Conservation (phyloP, 2,888 invertebrate genomes). For the Calameuta filiformis region DNA sequence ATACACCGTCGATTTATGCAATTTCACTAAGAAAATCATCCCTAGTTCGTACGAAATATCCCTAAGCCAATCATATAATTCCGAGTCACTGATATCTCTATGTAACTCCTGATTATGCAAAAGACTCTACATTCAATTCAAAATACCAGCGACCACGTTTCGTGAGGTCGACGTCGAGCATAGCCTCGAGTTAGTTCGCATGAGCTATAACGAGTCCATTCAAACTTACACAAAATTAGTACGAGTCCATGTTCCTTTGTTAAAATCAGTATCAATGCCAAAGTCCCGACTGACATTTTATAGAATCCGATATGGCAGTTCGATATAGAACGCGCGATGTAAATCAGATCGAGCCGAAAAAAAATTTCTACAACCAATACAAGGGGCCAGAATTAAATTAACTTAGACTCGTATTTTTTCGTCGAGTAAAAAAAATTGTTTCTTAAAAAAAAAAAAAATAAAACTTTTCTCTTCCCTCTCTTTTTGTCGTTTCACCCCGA, state of each 20-base stretch:
- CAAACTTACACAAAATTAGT: not conserved
- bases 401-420: no score
- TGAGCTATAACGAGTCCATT: not conserved
- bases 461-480: not conserved
- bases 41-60: not conserved
- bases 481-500: not conserved
- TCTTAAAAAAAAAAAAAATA: not conserved
- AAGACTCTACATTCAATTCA: not conserved
- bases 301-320: not conserved
- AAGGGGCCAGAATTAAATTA: not conserved
- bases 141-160: not conserved
- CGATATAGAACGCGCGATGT: not conserved
- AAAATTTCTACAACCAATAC: not conserved
- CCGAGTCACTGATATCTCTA: not conserved
- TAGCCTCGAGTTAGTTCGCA: not conserved
- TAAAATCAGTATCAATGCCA: not conserved
- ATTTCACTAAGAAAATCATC: not conserved
- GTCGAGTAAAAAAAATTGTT: no score
- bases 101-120: not conserved
- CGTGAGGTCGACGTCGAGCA: not conserved
- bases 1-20: not conserved
- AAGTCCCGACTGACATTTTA: not conserved
- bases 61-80: not conserved
- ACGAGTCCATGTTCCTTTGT: not conserved
- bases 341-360: not conserved